A percentile compares a stretch with the other conserved stretches of the same genome.
These are phyloP conservation scores for Chloroceryle aenea DNA, from an alignment of 2,113 vertebrate species.

Conservation along the genomic window DNA sequence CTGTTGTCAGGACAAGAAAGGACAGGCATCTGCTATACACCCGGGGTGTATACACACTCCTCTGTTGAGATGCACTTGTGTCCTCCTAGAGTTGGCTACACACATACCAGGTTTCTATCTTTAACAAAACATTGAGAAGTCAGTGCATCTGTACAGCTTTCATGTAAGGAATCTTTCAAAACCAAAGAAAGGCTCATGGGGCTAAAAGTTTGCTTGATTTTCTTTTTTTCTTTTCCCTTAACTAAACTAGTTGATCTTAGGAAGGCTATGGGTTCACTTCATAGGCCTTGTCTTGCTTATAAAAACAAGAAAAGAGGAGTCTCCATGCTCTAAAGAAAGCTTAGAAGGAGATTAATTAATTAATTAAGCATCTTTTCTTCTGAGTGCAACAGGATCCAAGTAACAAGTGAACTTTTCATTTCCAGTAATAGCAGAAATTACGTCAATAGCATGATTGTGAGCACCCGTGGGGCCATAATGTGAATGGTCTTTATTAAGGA, in stretches of 20 bases:
- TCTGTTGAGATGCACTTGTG: background rate
- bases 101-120: background rate
- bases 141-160: background rate
- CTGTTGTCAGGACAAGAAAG: background rate
- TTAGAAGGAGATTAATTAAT: slow-evolving; percentile 57
- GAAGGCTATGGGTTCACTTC: background rate
- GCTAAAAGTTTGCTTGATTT: background rate
- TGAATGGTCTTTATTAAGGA: slow-evolving; percentile 66
- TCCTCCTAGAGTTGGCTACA: background rate
- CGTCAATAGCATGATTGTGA: slow-evolving; percentile 70
- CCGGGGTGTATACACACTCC: background rate
- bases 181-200: background rate
- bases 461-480: slow-evolving; percentile 55
- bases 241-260: background rate
- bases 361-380: slow-evolving; percentile 63
- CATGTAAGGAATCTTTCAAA: background rate
- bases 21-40: background rate
- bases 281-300: background rate
- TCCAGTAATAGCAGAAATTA: slow-evolving; percentile 67
- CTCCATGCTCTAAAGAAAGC: background rate
- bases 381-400: slow-evolving; percentile 58
- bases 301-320: background rate
- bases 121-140: background rate
- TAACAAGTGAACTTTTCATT: slow-evolving; percentile 72
- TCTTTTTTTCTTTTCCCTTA: too few species aligned